Evolutionary conservation across 35 echinoderm and acorn worm genomes (phyloP).

Genomic region (Strongylocentrotus purpuratus): DNA sequence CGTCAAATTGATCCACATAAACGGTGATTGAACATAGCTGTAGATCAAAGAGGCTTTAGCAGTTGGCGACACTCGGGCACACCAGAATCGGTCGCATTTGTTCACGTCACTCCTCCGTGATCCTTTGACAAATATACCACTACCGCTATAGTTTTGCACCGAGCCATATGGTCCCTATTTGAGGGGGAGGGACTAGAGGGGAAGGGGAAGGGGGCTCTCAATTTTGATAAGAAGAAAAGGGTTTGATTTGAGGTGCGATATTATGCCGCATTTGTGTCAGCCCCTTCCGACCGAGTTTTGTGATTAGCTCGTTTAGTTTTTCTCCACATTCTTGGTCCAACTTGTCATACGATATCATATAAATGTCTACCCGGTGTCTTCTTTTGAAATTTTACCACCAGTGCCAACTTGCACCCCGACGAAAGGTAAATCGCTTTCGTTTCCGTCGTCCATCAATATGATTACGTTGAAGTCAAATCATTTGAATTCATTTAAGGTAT

Average conservation of each 20-base stretch:
- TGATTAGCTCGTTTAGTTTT: neutral
- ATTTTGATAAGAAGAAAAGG: neutral
- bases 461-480: no score
- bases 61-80: neutral
- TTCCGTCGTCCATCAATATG: no score
- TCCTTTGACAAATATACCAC: constrained; percentile 11
- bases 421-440: no score
- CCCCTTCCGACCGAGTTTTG: neutral
- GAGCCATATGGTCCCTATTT: neutral
- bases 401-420: no score
- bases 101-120: neutral
- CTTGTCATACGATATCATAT: neutral
- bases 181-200: neutral
- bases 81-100: neutral
- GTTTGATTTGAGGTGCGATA: neutral
- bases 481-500: no score
- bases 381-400: no score
- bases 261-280: neutral
- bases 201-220: neutral
- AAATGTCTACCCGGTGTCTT: neutral
- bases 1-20: constrained; percentile 17
- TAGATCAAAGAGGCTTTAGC: constrained; percentile 1
- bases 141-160: neutral
- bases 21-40: neutral
- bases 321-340: neutral